phyloP scores from a whole-genome alignment of 1,140 invertebrate species.

The Polypedilum pembai region DNA sequence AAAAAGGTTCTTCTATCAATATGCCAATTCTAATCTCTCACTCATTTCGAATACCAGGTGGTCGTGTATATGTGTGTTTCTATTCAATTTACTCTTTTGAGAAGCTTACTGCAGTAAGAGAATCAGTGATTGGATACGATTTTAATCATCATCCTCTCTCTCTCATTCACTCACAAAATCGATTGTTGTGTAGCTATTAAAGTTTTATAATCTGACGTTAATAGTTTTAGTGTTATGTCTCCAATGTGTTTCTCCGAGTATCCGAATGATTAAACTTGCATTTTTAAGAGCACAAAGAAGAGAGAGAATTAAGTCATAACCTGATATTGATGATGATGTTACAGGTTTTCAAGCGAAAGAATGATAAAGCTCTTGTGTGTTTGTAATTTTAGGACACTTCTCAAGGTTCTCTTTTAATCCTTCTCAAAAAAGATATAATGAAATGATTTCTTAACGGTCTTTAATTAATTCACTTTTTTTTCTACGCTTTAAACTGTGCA shows the following conservation, averaged over 20 bases:
- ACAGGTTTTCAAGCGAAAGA: conserved; percentile 3
- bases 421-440: not conserved
- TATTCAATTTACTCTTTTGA: not conserved
- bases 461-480: conserved; percentile 1
- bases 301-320: not conserved
- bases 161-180: not conserved
- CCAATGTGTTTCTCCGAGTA: not conserved
- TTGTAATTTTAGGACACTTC: conserved; percentile 9
- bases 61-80: not conserved
- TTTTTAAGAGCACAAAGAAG: not conserved
- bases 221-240: conserved; percentile 21
- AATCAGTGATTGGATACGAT: conserved; percentile 6
- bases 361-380: not conserved
- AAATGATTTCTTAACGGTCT: not conserved
- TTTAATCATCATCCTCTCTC: not conserved
- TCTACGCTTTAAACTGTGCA: too few species aligned
- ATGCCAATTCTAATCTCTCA: not conserved
- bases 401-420: conserved; percentile 18
- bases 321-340: conserved; percentile 10
- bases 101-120: not conserved
- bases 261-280: conserved; percentile 12
- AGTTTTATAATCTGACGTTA: conserved; percentile 22
- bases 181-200: conserved; percentile 20
- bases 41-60: not conserved
- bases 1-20: not conserved